Evolutionary conservation across 2,888 invertebrate species (phyloP), one percentile per base, ranked within the genome.

Genomic region (Pristionchus entomophagus): DNA sequence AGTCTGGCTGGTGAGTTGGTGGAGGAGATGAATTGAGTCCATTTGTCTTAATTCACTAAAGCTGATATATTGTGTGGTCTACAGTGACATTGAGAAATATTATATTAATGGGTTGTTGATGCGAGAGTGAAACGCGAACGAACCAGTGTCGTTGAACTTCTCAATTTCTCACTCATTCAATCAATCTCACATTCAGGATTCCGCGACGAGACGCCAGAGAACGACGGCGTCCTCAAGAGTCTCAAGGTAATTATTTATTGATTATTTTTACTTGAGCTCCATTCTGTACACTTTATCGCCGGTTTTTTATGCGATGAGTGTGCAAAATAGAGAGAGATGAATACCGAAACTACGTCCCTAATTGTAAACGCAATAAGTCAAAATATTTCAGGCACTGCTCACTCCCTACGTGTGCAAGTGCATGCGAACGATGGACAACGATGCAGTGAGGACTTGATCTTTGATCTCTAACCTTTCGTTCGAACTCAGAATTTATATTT

Each of bases 331-430:
- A n/a, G n/a, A n/a, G n/a, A n/a, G n/a, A n/a, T n/a, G n/a, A n/a
- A n/a, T n/a, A n/a, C n/a, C 12, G 5, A 41, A 96, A n/a, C 2
- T n/a, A 17, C 4, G 29, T 22, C 49, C 10, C 2, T 84, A 45
- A 45, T 45, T 45, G 6, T 45, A 45, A 10, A n/a, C n/a, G n/a
- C n/a, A 41, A 94, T 96, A 41, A 93, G 94, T 73, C 14, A 3
- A 45, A 45, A 45, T n/a, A n/a, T 45, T 45, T 45, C 73, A 73
- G 83, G 95, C 96, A 14, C 94, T 99, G 86, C 95, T 99, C 73
- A 98, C 99, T 0, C 96, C 97, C 0, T 97, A 96, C 93, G 94
- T 99, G 87, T 96, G 97, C 49, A 95, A 96, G 87, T 96, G 96
- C 92, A 95, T 99, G 84, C 95, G 95, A 10, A 95, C 95, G 78